Percentiles rank a stretch among this genome's conserved stretches.
These are phyloP conservation scores for Poliocrania exsul DNA, from an alignment of 2,797 vertebrate species.

Conservation along the genomic window DNA sequence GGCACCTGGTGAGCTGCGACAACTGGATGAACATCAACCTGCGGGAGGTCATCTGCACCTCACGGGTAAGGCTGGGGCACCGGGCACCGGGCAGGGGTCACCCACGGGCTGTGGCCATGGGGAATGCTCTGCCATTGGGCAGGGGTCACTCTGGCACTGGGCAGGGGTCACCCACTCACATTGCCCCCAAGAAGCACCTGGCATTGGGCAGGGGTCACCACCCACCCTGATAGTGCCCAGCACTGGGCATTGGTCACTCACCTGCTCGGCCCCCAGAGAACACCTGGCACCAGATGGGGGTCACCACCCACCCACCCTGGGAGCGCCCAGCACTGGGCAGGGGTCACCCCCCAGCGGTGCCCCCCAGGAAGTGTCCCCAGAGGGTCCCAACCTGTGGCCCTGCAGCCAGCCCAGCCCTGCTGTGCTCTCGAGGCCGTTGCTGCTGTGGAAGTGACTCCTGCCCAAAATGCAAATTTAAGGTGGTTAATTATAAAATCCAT, in stretches of 20 bases:
- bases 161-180: not conserved
- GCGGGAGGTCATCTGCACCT: slow-evolving; percentile 97
- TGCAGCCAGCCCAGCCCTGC: not conserved
- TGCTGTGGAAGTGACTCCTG: accelerated
- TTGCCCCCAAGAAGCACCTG: too few relatives aligned
- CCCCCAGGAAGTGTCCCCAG: not conserved
- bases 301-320: not conserved
- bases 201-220: too few relatives aligned
- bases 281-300: not conserved
- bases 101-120: not conserved
- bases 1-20: slow-evolving; percentile 97
- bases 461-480: accelerated
- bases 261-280: not conserved
- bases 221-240: too few relatives aligned
- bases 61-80: slow-evolving; percentile 81
- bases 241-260: not conserved
- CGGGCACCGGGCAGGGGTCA: not conserved
- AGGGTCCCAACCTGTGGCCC: accelerated
- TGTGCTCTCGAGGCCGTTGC: accelerated
- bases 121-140: not conserved
- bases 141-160: not conserved
- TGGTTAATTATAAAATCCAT: accelerated
- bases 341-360: not conserved
- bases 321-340: not conserved
- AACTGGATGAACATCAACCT: slow-evolving; percentile 99